phyloP scores from a whole-genome alignment of 2,888 invertebrate species.

The Machimus rusticus region DNA sequence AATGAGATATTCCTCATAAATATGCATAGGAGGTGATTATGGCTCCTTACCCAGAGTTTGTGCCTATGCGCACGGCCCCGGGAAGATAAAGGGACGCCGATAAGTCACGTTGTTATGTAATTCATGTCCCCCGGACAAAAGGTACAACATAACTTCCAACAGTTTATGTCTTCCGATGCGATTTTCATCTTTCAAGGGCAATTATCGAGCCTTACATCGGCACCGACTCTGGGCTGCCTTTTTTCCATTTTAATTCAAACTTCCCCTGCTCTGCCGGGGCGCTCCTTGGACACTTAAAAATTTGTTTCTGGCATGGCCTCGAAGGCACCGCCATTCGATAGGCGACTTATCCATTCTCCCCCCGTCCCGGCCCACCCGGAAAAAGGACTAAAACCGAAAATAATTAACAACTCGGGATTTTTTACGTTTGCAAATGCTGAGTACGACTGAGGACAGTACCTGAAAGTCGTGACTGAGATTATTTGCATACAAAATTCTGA shows the following conservation, averaged over 20 bases:
- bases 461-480: constrained; percentile 44
- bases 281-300: constrained; percentile 23
- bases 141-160: constrained; percentile 36
- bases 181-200: constrained; percentile 40
- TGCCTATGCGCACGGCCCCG: background rate
- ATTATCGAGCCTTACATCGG: constrained; percentile 42
- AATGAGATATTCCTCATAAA: constrained; percentile 36
- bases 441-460: constrained; percentile 40
- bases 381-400: constrained; percentile 35
- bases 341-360: background rate
- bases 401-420: constrained; percentile 41
- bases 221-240: constrained; percentile 32
- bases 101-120: constrained; percentile 46
- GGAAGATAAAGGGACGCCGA: constrained; percentile 41
- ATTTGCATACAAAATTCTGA: constrained; percentile 44
- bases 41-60: background rate
- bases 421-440: constrained; percentile 37
- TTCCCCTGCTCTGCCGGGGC: background rate
- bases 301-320: constrained; percentile 22
- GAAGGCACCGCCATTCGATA: background rate
- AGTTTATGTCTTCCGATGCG: constrained; percentile 36
- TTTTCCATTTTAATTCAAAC: constrained; percentile 34
- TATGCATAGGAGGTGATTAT: constrained; percentile 37
- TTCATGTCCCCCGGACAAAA: constrained; percentile 41
- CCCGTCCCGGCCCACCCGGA: background rate